These are phyloP conservation scores for Albula glossodonta DNA, from an alignment of 2,113 vertebrate species.

Conservation along the genomic window DNA sequence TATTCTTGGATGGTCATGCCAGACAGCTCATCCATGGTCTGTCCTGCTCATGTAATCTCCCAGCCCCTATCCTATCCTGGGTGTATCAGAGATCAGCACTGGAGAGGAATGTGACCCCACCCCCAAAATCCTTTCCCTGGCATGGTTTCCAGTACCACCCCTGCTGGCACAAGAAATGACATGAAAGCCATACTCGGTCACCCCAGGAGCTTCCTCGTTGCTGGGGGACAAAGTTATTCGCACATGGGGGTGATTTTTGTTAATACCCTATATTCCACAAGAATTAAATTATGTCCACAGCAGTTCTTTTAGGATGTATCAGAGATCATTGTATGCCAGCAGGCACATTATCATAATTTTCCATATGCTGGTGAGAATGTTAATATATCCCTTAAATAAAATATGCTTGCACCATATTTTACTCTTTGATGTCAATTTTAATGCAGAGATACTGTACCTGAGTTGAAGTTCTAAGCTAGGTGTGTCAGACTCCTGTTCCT, in stretches of 20 bases:
- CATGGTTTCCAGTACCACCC: neutral
- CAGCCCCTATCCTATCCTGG: neutral
- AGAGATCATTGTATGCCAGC: neutral
- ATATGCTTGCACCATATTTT: neutral
- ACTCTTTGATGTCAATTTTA: conserved; percentile 6
- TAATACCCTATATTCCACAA: neutral
- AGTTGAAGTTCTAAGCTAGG: neutral
- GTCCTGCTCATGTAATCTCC: no score
- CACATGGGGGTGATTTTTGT: neutral
- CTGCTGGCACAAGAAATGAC: neutral
- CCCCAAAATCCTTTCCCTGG: neutral
- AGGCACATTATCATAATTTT: neutral
- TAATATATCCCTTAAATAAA: neutral
- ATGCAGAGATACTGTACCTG: neutral
- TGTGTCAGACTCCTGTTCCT: neutral
- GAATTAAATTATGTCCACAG: neutral
- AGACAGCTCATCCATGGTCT: no score
- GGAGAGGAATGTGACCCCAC: no score
- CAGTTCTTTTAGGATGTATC: neutral
- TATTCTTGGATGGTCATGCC: no score
- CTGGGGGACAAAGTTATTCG: neutral
- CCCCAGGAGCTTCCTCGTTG: neutral
- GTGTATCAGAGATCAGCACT: neutral
- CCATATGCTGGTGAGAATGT: conserved; percentile 1
- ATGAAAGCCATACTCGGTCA: neutral